A percentile compares a stretch with the other conserved stretches of the same genome.
These are phyloP conservation scores for Adrianichthys oophorus DNA, from an alignment of 2,797 vertebrate genomes.

Conservation along the genomic window DNA sequence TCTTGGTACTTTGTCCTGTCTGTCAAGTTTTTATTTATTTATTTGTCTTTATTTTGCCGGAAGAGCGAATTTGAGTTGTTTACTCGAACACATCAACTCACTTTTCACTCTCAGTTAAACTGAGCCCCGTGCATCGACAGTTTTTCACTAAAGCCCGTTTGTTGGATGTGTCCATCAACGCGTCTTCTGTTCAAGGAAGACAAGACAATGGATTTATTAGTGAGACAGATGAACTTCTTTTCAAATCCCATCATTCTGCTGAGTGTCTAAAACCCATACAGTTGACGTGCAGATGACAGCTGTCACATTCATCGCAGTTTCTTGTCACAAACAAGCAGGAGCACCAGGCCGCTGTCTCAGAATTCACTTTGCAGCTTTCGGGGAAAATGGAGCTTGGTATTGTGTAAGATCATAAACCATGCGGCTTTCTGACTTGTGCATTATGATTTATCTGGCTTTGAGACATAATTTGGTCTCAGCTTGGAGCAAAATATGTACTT, in stretches of 20 bases:
- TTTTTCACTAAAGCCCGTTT: constrained; percentile 61
- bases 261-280: constrained; percentile 69
- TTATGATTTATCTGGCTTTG: constrained; percentile 75
- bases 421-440: constrained; percentile 68
- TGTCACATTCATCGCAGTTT: constrained; percentile 69
- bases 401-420: constrained; percentile 69
- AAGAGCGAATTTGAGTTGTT: constrained; percentile 71
- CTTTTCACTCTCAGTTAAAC: constrained; percentile 77
- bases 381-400: constrained; percentile 58
- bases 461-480: constrained; percentile 75
- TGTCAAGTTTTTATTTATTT: constrained; percentile 52
- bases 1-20: constrained; percentile 65
- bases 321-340: constrained; percentile 67
- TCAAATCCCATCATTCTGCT: constrained; percentile 72
- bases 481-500: constrained; percentile 71
- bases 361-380: constrained; percentile 59
- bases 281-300: constrained; percentile 75
- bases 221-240: constrained; percentile 76
- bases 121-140: constrained; percentile 61
- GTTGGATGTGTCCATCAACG: constrained; percentile 73
- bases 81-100: constrained; percentile 76
- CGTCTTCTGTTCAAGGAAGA: constrained; percentile 64
- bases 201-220: constrained; percentile 78
- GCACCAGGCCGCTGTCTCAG: constrained; percentile 53
- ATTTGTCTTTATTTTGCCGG: too few species aligned